Base-by-base conservation (phyloP, 1,140 invertebrate genomes). In the Arion vulgaris region DNA sequence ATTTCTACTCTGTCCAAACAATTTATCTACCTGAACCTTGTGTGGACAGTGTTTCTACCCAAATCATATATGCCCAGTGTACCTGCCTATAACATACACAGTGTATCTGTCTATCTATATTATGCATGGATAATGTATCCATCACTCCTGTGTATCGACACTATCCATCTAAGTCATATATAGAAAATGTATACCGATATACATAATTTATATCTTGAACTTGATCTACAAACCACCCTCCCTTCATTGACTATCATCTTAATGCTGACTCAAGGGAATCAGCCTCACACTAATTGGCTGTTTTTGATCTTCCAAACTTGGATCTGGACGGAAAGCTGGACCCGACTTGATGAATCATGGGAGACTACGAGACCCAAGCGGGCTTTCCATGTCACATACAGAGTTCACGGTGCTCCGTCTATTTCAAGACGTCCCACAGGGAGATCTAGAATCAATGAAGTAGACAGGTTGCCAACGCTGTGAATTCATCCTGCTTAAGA, bases 281-380 rank as follows among this genome's bases (percentile, higher is more conserved):
- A 39, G 23, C 1, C 41, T 9, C 39, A 76, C 34, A 49, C 76
- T 78, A 78, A 78, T 78, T 78, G 76, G 76, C 76, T 66, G 51
- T 78, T 78, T 66, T 38, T 32, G 34, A 26, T 28, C 36, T 57
- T 78, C 76, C 36, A 34, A 26, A 36, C 49, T 9, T 23, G 45
- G 32, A 23, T 34, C 38, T 38, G 38, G 76, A 23, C 32, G 51
- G 76, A 45, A 78, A 41, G 34, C 11, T 0, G 9, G 51, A 2
- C 32, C 34, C 7, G 39, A 53, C 38, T 4, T 78, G 76, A 78
- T 78, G 76, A 78, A 78, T 78, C 76, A 78, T 66, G 62, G 76
- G 76, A 78, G 23, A 38, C 38, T 78, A 36, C 38, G 34, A 53
- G 76, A 66, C 57, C 76, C 76, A 36, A 62, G 32, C 39, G 76